Percentiles rank a stretch among this genome's conserved stretches.
Evolutionary conservation across 2,113 vertebrate species (phyloP).

Genomic region (Spilogale gracilis): DNA sequence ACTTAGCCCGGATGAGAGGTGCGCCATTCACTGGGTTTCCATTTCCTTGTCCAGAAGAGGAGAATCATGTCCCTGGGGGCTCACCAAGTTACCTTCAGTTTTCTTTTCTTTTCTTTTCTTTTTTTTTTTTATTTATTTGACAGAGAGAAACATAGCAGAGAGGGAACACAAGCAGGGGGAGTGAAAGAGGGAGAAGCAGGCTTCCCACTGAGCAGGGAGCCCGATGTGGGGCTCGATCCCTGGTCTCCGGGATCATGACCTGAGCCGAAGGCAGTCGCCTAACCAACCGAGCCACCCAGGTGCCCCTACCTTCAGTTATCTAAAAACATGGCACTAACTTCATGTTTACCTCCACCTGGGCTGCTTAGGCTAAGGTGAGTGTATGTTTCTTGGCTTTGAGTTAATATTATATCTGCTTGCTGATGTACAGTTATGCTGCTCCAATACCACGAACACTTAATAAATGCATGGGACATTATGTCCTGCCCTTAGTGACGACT

Average conservation of each 20-base stretch:
- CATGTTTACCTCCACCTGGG: neutral
- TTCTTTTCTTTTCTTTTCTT: neutral
- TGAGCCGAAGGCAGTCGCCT: too few relatives aligned
- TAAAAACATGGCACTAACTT: neutral
- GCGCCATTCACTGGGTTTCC: neutral
- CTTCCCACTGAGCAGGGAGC: too few relatives aligned
- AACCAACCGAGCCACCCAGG: too few relatives aligned
- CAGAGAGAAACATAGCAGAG: too few relatives aligned
- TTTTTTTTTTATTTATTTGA: neutral
- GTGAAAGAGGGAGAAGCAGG: too few relatives aligned
- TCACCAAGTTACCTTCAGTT: neutral
- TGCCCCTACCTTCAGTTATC: neutral
- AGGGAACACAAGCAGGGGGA: too few relatives aligned
- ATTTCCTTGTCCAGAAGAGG: neutral
- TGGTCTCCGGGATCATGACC: too few relatives aligned
- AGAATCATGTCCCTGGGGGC: neutral
- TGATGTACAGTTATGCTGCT: neutral
- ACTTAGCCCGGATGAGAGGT: neutral
- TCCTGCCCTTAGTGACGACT: neutral
- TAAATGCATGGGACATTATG: neutral
- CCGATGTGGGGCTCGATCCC: too few relatives aligned
- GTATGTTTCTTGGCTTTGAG: constrained; percentile 41
- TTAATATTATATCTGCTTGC: constrained; percentile 21
- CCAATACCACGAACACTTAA: neutral
- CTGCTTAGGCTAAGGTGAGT: neutral